These are phyloP conservation scores for Ditylenchus weischeri DNA, from an alignment of 2,888 invertebrate genomes.

Conservation along the genomic window DNA sequence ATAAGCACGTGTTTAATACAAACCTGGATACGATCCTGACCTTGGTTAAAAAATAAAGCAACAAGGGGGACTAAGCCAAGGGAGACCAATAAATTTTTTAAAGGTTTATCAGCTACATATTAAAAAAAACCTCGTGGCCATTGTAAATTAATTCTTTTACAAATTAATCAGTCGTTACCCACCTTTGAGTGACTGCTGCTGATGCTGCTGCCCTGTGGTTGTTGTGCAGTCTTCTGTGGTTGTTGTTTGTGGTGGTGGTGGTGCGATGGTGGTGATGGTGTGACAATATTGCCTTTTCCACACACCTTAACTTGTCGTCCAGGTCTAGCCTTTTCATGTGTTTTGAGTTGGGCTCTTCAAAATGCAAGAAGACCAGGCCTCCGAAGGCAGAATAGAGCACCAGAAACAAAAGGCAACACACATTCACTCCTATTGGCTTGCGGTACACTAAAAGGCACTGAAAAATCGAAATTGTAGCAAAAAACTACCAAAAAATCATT, in stretches of 20 bases:
- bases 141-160: no score
- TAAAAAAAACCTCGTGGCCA: no score
- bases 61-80: no score
- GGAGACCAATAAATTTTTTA: no score
- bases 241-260: background rate
- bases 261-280: background rate
- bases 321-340: constrained; percentile 23
- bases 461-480: background rate
- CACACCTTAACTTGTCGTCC: constrained; percentile 9
- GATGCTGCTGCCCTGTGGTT: background rate
- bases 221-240: no score
- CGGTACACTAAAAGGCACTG: constrained; percentile 22
- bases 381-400: constrained; percentile 49
- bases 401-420: constrained; percentile 42
- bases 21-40: no score
- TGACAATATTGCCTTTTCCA: background rate
- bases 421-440: constrained; percentile 25
- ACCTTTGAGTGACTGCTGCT: background rate
- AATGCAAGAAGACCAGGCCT: constrained; percentile 52
- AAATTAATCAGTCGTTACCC: no score
- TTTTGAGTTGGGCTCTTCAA: constrained; percentile 44
- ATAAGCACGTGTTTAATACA: no score
- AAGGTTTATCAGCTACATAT: no score
- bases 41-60: no score
- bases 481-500: no score